Percentiles rank a stretch among this genome's conserved stretches.
Evolutionary conservation across 2,888 invertebrate species (phyloP).

Genomic region (Hymenopus coronatus): DNA sequence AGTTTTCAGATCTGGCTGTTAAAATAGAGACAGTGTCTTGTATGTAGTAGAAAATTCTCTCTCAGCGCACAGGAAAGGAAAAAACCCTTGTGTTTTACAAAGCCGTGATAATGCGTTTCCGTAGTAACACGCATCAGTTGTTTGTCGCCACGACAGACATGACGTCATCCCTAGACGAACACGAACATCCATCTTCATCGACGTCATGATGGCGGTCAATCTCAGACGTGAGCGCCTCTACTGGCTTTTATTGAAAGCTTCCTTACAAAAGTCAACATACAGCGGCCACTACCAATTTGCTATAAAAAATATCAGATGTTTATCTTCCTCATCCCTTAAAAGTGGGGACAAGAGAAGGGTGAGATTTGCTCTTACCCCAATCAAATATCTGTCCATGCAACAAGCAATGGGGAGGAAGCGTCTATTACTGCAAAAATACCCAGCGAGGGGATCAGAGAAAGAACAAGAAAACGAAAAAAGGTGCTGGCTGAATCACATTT

Average conservation of each 20-base stretch:
- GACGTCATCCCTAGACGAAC: neutral
- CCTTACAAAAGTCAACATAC: neutral
- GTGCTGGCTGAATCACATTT: neutral
- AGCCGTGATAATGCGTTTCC: neutral
- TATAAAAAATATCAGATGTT: neutral
- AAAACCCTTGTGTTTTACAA: neutral
- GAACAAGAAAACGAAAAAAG: neutral
- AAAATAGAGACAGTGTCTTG: neutral
- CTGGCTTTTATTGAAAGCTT: neutral
- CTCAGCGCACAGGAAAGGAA: neutral
- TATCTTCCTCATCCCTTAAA: neutral
- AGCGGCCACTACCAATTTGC: neutral
- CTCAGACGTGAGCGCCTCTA: neutral
- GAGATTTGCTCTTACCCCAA: constrained; percentile 7
- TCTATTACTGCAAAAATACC: neutral
- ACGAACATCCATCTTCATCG: constrained; percentile 10
- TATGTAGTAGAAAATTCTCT: neutral
- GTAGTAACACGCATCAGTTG: neutral
- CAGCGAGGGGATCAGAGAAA: neutral
- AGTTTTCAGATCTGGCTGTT: too few relatives aligned
- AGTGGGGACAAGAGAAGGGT: neutral
- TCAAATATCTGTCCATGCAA: constrained; percentile 5
- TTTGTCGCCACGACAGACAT: neutral
- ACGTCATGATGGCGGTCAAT: neutral
- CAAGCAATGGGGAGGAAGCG: constrained; percentile 1